These are phyloP conservation scores for Teleogryllus occipitalis DNA, from an alignment of 1,140 invertebrate species.

Conservation along the genomic window DNA sequence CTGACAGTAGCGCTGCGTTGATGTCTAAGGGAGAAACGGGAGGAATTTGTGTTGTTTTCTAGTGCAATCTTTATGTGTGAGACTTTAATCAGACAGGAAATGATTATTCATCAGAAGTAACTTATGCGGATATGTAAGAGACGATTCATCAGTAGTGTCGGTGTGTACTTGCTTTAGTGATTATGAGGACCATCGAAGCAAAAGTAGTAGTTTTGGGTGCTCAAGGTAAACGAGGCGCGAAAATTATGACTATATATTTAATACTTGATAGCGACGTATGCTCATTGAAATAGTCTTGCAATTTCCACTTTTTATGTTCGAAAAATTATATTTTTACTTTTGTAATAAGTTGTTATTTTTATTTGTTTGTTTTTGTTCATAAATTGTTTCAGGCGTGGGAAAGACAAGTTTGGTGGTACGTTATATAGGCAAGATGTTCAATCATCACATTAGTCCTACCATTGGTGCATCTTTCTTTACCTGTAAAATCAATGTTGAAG, in stretches of 20 bases:
- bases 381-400: constrained; percentile 58
- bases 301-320: neutral
- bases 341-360: constrained; percentile 23
- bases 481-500: constrained; percentile 63
- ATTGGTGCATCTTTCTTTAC: constrained; percentile 85
- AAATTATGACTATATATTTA: constrained; percentile 8
- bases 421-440: constrained; percentile 70
- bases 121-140: too few species aligned
- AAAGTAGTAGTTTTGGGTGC: constrained; percentile 75
- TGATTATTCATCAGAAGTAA: too few species aligned
- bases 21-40: too few species aligned
- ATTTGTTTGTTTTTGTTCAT: constrained; percentile 22
- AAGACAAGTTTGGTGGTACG: constrained; percentile 76
- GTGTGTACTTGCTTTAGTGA: too few species aligned
- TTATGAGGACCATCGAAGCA: constrained; percentile 63
- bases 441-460: constrained; percentile 63
- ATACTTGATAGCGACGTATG: constrained; percentile 13
- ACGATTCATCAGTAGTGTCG: too few species aligned
- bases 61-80: too few species aligned
- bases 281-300: constrained; percentile 10
- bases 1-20: too few species aligned
- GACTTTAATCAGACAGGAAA: too few species aligned
- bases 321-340: constrained; percentile 24
- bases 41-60: too few species aligned
- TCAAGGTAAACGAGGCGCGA: constrained; percentile 52